Conservation (phyloP, 2,113 vertebrate genomes). For the Zosterops japonicus region DNA sequence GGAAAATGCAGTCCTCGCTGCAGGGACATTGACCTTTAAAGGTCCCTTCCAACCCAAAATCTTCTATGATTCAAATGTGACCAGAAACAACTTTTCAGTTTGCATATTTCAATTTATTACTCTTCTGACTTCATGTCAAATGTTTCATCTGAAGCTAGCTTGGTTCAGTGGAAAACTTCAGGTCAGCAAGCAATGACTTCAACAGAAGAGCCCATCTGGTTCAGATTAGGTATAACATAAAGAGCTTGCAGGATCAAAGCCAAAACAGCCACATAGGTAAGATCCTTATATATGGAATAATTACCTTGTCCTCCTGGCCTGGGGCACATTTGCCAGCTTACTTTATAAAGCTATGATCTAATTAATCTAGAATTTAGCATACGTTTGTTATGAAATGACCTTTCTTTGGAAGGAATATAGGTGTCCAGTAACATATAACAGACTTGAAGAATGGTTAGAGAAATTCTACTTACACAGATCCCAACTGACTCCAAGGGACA, state of each 20-base stretch:
- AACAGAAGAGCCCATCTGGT: neutral
- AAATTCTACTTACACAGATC: neutral
- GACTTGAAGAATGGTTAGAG: neutral
- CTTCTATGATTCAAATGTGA: neutral
- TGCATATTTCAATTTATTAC: neutral
- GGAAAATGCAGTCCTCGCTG: neutral
- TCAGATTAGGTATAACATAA: conserved; percentile 9
- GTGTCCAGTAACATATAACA: neutral
- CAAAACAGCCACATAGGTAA: neutral
- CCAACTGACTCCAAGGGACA: neutral
- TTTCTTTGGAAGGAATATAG: neutral
- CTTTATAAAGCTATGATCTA: neutral
- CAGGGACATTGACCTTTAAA: neutral
- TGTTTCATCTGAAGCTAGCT: neutral
- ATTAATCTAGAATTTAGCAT: neutral
- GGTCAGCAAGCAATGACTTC: conserved; percentile 7
- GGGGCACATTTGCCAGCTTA: neutral
- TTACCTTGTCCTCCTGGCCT: neutral
- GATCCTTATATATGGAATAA: neutral
- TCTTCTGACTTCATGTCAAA: neutral
- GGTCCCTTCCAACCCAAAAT: neutral
- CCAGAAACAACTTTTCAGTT: neutral
- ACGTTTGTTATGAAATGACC: neutral
- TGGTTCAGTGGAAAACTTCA: neutral
- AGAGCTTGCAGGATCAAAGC: neutral